These are phyloP conservation scores for Seriola rivoliana DNA, from an alignment of 2,113 vertebrate species.

Conservation along the genomic window DNA sequence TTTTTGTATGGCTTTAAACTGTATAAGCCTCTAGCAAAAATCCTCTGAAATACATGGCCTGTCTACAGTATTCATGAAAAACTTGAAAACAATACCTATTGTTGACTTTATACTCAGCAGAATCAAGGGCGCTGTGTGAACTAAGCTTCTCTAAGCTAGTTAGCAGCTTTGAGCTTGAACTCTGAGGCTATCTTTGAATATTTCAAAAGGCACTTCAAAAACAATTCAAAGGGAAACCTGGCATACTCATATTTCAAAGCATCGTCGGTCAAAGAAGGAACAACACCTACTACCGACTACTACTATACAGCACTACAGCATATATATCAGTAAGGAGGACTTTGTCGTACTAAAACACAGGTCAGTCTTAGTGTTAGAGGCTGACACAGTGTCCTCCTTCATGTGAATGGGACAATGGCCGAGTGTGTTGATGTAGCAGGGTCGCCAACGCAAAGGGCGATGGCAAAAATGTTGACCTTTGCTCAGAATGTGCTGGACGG, in stretches of 20 bases:
- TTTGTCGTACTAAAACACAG: neutral
- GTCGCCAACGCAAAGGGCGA: neutral
- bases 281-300: neutral
- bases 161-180: slow-evolving; percentile 40
- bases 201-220: slow-evolving; percentile 47
- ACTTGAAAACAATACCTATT: slow-evolving; percentile 36
- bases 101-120: slow-evolving; percentile 27
- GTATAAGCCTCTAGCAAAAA: slow-evolving; percentile 25
- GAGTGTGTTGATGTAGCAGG: neutral
- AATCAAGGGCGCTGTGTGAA: slow-evolving; percentile 4
- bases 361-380: neutral
- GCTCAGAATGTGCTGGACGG: neutral
- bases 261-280: slow-evolving; percentile 39
- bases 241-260: slow-evolving; percentile 27
- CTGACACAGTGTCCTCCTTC: neutral
- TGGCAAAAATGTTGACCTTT: neutral
- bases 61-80: slow-evolving; percentile 12
- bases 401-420: neutral
- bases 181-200: slow-evolving; percentile 46
- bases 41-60: neutral
- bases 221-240: slow-evolving; percentile 27
- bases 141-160: slow-evolving; percentile 24
- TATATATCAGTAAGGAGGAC: slow-evolving; percentile 4
- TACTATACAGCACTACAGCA: neutral
- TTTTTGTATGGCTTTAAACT: slow-evolving; percentile 10